These are phyloP conservation scores for Scyliorhinus canicula DNA, from an alignment of 2,797 vertebrate species.

Conservation along the genomic window DNA sequence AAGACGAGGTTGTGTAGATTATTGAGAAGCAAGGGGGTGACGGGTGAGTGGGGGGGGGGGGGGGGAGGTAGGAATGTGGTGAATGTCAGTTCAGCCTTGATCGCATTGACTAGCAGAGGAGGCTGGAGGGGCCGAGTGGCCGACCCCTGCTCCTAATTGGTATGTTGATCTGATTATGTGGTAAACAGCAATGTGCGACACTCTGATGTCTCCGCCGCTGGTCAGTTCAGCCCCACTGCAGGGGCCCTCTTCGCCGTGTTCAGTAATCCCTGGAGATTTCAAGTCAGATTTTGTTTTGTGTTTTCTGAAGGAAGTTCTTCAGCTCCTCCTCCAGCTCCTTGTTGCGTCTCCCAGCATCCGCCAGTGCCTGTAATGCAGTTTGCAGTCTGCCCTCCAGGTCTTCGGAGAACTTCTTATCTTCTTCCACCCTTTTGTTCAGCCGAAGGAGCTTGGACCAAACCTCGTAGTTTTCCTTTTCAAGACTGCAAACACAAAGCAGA, in stretches of 20 bases:
- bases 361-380: constrained; percentile 55
- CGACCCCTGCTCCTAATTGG: no score
- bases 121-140: no score
- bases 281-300: not conserved
- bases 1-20: no score
- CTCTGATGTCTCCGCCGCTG: not conserved
- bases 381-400: constrained; percentile 68
- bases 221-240: not conserved
- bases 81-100: no score
- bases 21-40: no score
- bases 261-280: not conserved
- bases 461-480: constrained; percentile 76
- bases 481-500: constrained; percentile 53
- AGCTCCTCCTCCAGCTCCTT: constrained; percentile 68
- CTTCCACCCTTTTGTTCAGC: constrained; percentile 69
- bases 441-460: constrained; percentile 68
- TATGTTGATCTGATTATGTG: no score
- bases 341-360: constrained; percentile 68
- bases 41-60: no score
- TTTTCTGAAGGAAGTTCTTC: constrained; percentile 54
- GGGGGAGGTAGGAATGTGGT: no score
- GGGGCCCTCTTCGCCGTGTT: not conserved
- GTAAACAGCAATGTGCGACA: not conserved
- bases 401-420: constrained; percentile 58
- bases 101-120: no score